Base-by-base conservation (phyloP, 2,113 vertebrate species). In the Helogale parvula region DNA sequence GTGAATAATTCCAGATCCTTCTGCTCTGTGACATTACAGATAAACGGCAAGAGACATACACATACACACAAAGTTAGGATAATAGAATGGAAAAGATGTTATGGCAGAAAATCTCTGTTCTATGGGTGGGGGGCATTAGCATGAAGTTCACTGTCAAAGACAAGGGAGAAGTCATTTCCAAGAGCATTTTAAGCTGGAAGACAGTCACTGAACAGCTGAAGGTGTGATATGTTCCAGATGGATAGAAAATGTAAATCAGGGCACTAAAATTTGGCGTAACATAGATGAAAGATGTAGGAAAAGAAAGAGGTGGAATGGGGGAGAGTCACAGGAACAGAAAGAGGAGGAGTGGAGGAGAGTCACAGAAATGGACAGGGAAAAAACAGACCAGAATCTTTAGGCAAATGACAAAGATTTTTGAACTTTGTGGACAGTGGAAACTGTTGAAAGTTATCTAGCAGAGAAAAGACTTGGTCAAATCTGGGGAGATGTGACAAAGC, bases 371-470 rank as follows among this genome's bases (percentile, higher is more conserved):
- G 5, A 71, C 9, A 29, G 7, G 13, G 7, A 54, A 92, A 77
- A 76, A 29, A 31, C 21, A 80, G 45, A 31, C 52, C 63, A 16
- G 13, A 90, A 80, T n/a, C 23, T 94, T 80, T 27, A 84, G 65
- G 31, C 50, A 92, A 77, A 52, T 93, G 5, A 27, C 38, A 47
- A 91, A 16, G 16, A 65, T 79, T 97, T 95, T 95, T 90, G 8
- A 23, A 81, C 35, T 80, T 95, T 81, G 13, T 94, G 35, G 0
- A 9, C 10, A 94, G 25, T 38, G 7, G 71, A 87, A 95, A 7
- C 5, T 50, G 50, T 0, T 80, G 31, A 76, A 88, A 47, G 23
- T 80, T 90, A 90, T 88, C 8, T 57, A 33, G 8, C 7, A 31
- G 17, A 90, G 7, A 14, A 80, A 90, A 25, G 66, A 90, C 50